Base-by-base conservation (phyloP, 2,888 invertebrate genomes). In the Criorhina ranunculi region DNA sequence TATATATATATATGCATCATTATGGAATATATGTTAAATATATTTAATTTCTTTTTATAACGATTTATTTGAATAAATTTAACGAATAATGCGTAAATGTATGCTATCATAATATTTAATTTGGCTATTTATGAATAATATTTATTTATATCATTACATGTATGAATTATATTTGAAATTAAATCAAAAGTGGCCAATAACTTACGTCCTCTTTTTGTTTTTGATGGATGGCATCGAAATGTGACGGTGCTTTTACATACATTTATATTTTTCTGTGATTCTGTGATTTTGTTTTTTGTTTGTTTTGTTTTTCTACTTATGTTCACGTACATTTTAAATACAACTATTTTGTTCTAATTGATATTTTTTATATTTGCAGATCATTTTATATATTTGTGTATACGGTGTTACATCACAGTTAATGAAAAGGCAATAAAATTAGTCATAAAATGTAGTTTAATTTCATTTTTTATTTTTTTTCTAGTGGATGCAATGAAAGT, bases 351-450 rank as follows among this genome's bases (percentile, higher is more conserved):
- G 31, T 49, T 37, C 11, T 75, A 66, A 49, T 57, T 59, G 49
- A 57, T 75, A 55, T 44, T 11, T 24, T 53, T 53, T 59, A 49
- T 24, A 15, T 67, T 40, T 35, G 44, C 40, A 11, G 42, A 62
- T 42, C 37, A 40, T 11, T 51, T 46, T 24, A 53, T 8, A n/a
- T 19, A 9, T 42, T 40, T 55, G 42, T 64, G 33, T 35, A 8
- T 83, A 59, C 59, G 60, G 57, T 70, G 59, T 80, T 66, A 83
- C 87, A 87, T 87, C 87, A 87, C 87, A 87, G 87, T 87, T 87
- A 87, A 86, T 83, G 66, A 87, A 87, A 87, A 87, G 87, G 87
- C 87, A 81, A 80, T 86, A 59, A 77, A 76, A 87, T 69, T 85
- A 77, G 55, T 66, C n/a, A 53, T 53, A 62, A 62, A 55, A 44